These are phyloP conservation scores for Medauroidea extradentata DNA, from an alignment of 1,140 invertebrate species.

Conservation along the genomic window DNA sequence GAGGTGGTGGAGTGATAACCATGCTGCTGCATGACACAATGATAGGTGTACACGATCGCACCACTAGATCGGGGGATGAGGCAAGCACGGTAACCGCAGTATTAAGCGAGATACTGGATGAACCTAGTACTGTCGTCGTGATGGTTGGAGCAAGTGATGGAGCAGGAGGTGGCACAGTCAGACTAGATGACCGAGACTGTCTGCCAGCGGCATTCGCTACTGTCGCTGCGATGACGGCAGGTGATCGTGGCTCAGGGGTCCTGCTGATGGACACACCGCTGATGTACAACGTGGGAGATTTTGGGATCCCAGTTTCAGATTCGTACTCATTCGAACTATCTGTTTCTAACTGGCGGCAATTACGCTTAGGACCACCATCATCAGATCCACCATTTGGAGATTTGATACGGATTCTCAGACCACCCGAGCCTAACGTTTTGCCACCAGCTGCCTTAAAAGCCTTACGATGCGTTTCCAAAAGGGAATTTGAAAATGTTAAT, in stretches of 20 bases:
- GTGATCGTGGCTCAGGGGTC: conserved; percentile 49
- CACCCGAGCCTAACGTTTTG: not conserved
- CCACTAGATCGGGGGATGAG: conserved; percentile 15
- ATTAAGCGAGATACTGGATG: conserved; percentile 23
- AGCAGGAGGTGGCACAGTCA: conserved; percentile 44
- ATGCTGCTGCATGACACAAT: not conserved
- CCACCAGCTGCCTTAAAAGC: conserved; percentile 19
- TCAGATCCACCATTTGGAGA: conserved; percentile 6
- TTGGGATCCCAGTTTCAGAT: conserved; percentile 54
- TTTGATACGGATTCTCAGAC: conserved; percentile 18
- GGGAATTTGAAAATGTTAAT: conserved; percentile 7
- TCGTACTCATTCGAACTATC: conserved; percentile 54
- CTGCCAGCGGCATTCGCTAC: conserved; percentile 28
- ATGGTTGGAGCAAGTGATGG: conserved; percentile 29
- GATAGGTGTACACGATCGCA: not conserved
- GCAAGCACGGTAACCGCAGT: conserved; percentile 17
- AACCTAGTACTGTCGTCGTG: conserved; percentile 22
- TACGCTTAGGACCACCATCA: not conserved
- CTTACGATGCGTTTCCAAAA: conserved; percentile 16
- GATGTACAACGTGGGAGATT: conserved; percentile 54
- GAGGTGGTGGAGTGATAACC: conserved; percentile 5
- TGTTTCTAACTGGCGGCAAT: conserved; percentile 38
- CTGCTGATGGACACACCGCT: conserved; percentile 56
- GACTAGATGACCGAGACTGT: conserved; percentile 46
- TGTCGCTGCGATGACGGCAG: conserved; percentile 35